Evolutionary conservation across 2,888 invertebrate species (phyloP).

Genomic region (Tipula lateralis): DNA sequence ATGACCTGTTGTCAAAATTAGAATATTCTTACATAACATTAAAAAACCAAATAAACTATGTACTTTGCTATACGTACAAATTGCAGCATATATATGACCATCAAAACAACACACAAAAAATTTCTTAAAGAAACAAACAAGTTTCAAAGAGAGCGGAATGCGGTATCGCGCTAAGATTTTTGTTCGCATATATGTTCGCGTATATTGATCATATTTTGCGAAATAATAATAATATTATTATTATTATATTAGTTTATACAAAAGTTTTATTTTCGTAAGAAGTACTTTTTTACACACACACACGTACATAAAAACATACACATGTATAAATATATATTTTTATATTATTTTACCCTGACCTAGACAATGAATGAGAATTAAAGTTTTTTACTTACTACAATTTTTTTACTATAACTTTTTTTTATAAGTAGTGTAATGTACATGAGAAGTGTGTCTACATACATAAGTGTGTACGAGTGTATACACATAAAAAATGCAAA

Average conservation of each 20-base stretch:
- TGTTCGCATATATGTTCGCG: not conserved
- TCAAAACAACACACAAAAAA: not conserved
- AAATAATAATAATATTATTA: not conserved
- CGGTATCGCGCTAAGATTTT: not conserved
- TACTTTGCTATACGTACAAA: not conserved
- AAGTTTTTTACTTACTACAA: not conserved
- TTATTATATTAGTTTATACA: not conserved
- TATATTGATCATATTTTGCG: not conserved
- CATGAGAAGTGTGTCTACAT: not conserved
- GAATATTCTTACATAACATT: not conserved
- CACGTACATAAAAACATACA: not conserved
- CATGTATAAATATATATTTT: too few species aligned
- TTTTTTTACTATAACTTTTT: not conserved
- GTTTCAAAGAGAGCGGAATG: constrained; percentile 5
- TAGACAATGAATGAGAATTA: not conserved
- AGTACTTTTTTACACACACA: not conserved
- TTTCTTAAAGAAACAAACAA: not conserved
- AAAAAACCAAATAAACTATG: not conserved
- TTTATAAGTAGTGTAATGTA: constrained; percentile 11
- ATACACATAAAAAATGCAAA: not conserved
- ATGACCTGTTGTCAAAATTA: not conserved
- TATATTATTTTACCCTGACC: not conserved
- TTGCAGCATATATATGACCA: not conserved
- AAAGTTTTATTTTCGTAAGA: not conserved
- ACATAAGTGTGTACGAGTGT: not conserved